Percentiles rank a stretch among this genome's conserved stretches.
These are phyloP conservation scores for Notarius quadriscutis DNA, from an alignment of 2,113 vertebrate genomes.

Conservation along the genomic window DNA sequence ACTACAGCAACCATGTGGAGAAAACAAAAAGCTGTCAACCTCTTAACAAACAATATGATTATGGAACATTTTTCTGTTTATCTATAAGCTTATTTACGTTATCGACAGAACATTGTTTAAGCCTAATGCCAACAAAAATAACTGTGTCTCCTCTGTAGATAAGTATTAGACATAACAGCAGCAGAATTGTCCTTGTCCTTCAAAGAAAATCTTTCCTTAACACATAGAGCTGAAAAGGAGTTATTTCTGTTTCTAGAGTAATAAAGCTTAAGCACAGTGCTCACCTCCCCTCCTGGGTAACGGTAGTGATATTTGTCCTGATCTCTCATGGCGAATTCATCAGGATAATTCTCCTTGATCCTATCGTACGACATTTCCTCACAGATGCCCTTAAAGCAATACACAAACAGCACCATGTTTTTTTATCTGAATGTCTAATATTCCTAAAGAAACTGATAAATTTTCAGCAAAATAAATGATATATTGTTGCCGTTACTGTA, in stretches of 20 bases:
- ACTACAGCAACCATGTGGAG: conserved; percentile 69
- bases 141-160: background rate
- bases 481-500: background rate
- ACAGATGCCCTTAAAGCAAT: conserved; percentile 83
- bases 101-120: background rate
- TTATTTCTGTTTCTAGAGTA: background rate
- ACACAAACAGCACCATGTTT: background rate
- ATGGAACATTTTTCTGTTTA: background rate
- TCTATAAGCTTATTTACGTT: background rate
- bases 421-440: background rate
- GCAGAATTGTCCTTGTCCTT: background rate
- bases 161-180: background rate
- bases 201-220: background rate
- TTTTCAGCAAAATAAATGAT: background rate
- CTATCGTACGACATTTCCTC: conserved; percentile 93
- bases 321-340: conserved; percentile 89
- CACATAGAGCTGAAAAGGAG: background rate
- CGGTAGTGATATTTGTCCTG: conserved; percentile 95
- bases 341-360: conserved; percentile 84
- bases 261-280: background rate
- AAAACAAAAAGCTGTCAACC: background rate
- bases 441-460: background rate
- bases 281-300: conserved; percentile 91
- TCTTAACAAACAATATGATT: background rate
- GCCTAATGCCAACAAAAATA: background rate